A percentile compares a stretch with the other conserved stretches of the same genome.
phyloP scores from a whole-genome alignment of 1,140 invertebrate genomes.

The Heliconius hewitsoni region DNA sequence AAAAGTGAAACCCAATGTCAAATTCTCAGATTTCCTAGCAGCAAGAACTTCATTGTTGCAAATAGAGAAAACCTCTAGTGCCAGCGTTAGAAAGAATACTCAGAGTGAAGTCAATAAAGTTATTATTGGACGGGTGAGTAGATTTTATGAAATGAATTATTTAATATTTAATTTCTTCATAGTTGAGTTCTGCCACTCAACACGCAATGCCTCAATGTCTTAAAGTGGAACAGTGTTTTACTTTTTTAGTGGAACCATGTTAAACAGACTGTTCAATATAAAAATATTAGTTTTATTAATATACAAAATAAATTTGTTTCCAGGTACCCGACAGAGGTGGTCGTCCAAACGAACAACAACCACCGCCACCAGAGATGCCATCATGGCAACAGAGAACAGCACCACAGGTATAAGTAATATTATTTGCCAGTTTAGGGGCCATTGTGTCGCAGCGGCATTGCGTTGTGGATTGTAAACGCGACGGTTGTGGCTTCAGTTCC shows the following conservation, averaged over 20 bases:
- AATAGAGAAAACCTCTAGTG: constrained; percentile 93
- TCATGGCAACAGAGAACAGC: constrained; percentile 86
- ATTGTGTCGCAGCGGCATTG: neutral
- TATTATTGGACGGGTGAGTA: constrained; percentile 88
- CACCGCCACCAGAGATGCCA: constrained; percentile 97
- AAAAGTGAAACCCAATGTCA: constrained; percentile 83
- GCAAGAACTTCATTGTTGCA: constrained; percentile 91
- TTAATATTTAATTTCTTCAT: too few species aligned
- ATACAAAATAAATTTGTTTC: neutral
- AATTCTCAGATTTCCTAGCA: constrained; percentile 88
- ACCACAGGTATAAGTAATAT: constrained; percentile 42
- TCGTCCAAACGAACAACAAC: constrained; percentile 91
- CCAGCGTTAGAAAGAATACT: constrained; percentile 62
- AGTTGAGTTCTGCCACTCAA: too few species aligned
- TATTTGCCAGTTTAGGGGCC: neutral
- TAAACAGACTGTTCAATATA: too few species aligned
- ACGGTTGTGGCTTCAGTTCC: neutral
- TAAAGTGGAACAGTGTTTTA: too few species aligned
- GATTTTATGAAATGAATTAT: too few species aligned
- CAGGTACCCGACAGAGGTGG: constrained; percentile 94
- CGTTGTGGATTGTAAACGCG: neutral
- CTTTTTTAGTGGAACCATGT: too few species aligned
- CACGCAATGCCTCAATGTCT: too few species aligned
- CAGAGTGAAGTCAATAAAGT: constrained; percentile 91
- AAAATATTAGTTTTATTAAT: too few species aligned